Evolutionary conservation across 2,113 vertebrate genomes (phyloP), one percentile per base, ranked within the genome.

Genomic region (Psephotus haematonotus): DNA sequence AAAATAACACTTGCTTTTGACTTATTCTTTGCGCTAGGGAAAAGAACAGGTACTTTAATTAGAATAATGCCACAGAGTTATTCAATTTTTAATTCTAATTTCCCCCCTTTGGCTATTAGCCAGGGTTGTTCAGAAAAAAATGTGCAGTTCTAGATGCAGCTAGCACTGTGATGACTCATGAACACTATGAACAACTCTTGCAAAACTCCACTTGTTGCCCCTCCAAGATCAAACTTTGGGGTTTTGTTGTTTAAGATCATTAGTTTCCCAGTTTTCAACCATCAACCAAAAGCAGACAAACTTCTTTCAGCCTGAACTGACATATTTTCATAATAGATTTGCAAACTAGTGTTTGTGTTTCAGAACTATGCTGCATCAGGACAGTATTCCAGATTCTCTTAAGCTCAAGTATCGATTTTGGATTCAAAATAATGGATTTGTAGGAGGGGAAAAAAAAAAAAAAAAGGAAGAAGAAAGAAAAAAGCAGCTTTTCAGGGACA

Each of bases 71-170:
- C 50, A 85, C 41, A 50, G 28, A 60, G 33, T 14, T 24, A 39
- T 27, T 41, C n/a, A 44, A 31, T 53, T 39, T 39, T 96, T 94
- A 53, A 39, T 71, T 63, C 52, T 44, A 71, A 10, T 84, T 95
- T 90, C 31, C 25, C 15, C 78, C 20, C 28, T 68, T 52, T 89
- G 35, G 17, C 17, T 72, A 50, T 57, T 28, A 18, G 43, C 11
- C 27, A 75, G 35, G 15, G 6, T 13, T 59, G 8, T 55, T 85
- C 52, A 68, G 39, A 85, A 64, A 68, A 67, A 82, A 65, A 79
- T 13, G 20, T 60, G 13, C 23, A 69, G 22, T 76, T 82, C n/a
- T 91, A 52, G 24, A 80, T 90, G 23, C 9, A 85, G 39, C 22
- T 79, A 68, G 14, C 9, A 15, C 27, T 50, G 33, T 75, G 20